Conservation (phyloP, 2,797 vertebrate genomes). For the Taeniopygia guttata region DNA sequence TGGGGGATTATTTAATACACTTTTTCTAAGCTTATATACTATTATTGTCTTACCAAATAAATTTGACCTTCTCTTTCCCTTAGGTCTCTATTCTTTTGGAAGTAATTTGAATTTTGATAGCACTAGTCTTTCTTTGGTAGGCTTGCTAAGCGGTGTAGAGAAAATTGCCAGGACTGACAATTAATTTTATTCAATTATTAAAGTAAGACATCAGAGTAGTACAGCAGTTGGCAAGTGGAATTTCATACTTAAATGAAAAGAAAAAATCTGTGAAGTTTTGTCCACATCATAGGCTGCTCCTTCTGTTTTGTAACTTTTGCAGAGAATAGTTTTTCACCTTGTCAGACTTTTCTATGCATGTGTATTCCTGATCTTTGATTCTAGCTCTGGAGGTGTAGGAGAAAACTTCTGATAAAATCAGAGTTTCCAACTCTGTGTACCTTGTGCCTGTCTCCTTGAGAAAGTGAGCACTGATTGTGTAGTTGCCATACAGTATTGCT, state of each 20-base stretch:
- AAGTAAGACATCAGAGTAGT: background rate
- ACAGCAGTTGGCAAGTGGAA: background rate
- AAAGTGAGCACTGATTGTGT: background rate
- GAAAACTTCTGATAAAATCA: background rate
- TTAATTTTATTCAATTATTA: background rate
- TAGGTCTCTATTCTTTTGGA: background rate
- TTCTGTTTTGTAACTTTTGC: background rate
- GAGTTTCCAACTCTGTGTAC: background rate
- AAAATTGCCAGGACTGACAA: background rate
- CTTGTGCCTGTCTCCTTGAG: background rate
- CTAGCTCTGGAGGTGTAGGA: background rate
- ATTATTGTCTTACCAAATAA: background rate
- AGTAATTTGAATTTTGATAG: background rate
- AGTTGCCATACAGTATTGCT: background rate
- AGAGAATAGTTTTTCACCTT: background rate
- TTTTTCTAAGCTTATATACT: background rate
- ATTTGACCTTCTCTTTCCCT: background rate
- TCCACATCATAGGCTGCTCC: background rate
- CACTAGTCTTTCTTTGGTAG: background rate
- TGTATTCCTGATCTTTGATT: background rate
- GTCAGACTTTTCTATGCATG: background rate
- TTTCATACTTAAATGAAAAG: background rate
- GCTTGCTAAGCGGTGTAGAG: background rate
- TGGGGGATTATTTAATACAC: background rate
- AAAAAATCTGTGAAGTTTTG: background rate